Base-by-base conservation (phyloP, 2,888 invertebrate species). In the Drosophila demipolita region DNA sequence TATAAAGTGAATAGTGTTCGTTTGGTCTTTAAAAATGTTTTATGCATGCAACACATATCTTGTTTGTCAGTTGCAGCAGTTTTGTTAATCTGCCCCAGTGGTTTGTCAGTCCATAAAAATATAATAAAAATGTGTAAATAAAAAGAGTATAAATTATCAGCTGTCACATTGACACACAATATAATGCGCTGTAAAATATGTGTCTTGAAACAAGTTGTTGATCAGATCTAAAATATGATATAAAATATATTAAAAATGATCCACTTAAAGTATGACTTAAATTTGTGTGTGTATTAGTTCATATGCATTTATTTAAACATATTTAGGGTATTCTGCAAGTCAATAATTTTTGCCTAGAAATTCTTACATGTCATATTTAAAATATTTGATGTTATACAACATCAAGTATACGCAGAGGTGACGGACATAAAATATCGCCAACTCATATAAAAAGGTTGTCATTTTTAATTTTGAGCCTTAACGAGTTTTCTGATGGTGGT, bases 51-150 rank as follows among this genome's bases (percentile, higher is more conserved):
- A 48, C 50, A n/a, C 64, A 26, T 26, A 64, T 74, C 82, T 76
- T 71, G 61, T 69, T 79, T 66, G 85, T 65, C 75, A 78, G 69
- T 69, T 80, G 73, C 83, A 79, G 62, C 63, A 57, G 66, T 70
- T 70, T 59, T 66, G 62, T 64, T 62, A 74, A 74, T 66, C 78
- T 77, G 74, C 45, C 9, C 49, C 38, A 63, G 63, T 58, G 66
- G 74, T 64, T 79, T 79, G 66, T 73, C 82, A 73, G 66, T 54
- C 64, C 82, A 81, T 83, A 83, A 83, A 82, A 73, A 54, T 70
- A 73, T 61, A 71, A 64, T 66, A 68, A 68, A 82, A 79, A 35
- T 50, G 40, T 53, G 29, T 36, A 54, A 71, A 53, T 53, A 52
- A 29, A 52, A 50, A 40, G 29, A 38, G 36, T 15, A 5, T 17